Base-by-base conservation (phyloP, 2,888 invertebrate species). In the Drosophila neotestacea region DNA sequence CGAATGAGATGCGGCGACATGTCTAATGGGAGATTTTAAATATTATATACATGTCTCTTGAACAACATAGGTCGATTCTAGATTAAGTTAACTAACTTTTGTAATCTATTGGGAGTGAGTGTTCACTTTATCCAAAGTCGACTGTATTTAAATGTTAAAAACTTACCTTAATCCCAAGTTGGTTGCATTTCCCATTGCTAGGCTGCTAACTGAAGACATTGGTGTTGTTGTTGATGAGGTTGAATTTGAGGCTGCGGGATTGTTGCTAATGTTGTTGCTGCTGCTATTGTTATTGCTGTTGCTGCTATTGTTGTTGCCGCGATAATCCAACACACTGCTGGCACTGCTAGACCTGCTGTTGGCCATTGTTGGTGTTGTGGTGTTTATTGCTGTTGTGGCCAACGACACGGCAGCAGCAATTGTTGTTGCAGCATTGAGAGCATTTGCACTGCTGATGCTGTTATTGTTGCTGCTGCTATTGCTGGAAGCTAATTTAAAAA, bases 81-180 rank as follows among this genome's bases (percentile, higher is more conserved):
- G 22, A 22, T 22, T 22, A 22, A 22, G 22, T 22, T 1, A 22
- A 22, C 22, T 22, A 22, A 22, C 22, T 22, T 3, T 22, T 22
- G 22, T 22, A 22, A 22, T 22, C 22, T 22, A 22, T 22, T 22
- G 2, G 3, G 22, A 22, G 2, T 3, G 2, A 22, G 22, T 22
- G 22, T 22, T 22, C 22, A 22, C 22, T 22, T 1, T 22, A 22
- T 22, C 22, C 22, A 22, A 3, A 22, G 22, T 3, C 22, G 22
- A 22, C 30, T 10, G 4, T 4, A n/a, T 10, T 27, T 34, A 9
- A 55, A 22, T 41, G 4, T 32, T 11, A 4, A 5, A 11, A 1
- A 68, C 84, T 88, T 58, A 91, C 91, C 91, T 89, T 38, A 86
- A 32, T 47, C 77, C 78, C 52, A 89, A 55, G 11, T 73, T 77